Evolutionary conservation across 92 coral and sea anemone genomes (phyloP).

Genomic region (Epizoanthus stellaris): DNA sequence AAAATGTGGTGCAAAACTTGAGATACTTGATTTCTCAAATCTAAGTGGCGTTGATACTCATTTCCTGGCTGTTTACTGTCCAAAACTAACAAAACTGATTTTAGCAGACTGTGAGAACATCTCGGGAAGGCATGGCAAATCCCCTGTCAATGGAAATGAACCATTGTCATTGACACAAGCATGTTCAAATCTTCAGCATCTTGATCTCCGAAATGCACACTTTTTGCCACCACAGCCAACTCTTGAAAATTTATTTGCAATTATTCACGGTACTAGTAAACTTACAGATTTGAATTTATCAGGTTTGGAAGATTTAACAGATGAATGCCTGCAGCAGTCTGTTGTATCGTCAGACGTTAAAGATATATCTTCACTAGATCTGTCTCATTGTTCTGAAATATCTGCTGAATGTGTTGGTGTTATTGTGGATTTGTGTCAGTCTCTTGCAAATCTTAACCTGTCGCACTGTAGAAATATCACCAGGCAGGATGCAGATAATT

Average conservation of each 20-base stretch:
- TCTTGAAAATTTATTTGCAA: slow-evolving; percentile 59
- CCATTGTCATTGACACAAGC: slow-evolving; percentile 55
- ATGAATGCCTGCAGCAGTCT: background rate
- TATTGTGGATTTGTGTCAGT: slow-evolving; percentile 45
- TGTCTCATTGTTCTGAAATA: slow-evolving; percentile 66
- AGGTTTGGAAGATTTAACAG: too few relatives aligned
- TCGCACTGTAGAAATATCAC: slow-evolving; percentile 69
- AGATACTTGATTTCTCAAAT: slow-evolving; percentile 52
- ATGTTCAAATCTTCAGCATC: slow-evolving; percentile 59
- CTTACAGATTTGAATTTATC: too few relatives aligned
- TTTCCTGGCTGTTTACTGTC: slow-evolving; percentile 58
- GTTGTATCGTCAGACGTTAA: slow-evolving; percentile 42
- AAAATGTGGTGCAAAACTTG: slow-evolving; percentile 54
- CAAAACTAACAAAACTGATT: slow-evolving; percentile 48
- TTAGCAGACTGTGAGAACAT: slow-evolving; percentile 63
- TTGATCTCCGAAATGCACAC: slow-evolving; percentile 61
- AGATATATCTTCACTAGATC: slow-evolving; percentile 47
- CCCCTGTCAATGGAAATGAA: background rate
- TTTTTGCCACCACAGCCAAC: slow-evolving; percentile 54
- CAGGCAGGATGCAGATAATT: slow-evolving; percentile 54
- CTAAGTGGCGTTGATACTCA: slow-evolving; percentile 53
- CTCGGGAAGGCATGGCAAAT: slow-evolving; percentile 37
- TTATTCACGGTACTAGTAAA: slow-evolving; percentile 38
- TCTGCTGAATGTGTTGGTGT: slow-evolving; percentile 48
- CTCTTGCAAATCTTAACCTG: slow-evolving; percentile 55